Base-by-base conservation (phyloP, 2,888 invertebrate genomes). In the Dolichopus griseipennis region DNA sequence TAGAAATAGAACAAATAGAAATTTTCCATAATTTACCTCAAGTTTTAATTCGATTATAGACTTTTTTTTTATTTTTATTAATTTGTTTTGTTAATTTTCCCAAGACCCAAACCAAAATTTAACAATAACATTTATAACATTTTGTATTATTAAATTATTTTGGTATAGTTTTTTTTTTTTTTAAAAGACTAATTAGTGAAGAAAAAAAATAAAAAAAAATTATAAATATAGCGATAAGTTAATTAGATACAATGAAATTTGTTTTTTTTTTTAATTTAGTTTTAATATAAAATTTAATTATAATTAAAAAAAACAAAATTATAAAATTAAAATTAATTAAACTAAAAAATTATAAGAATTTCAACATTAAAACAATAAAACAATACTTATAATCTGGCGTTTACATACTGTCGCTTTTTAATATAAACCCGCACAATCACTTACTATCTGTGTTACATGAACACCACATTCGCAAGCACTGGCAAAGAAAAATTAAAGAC, bases 171-270 rank as follows among this genome's bases (percentile, higher is more conserved):
- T 52, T 52, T 52, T 52, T 52, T 18, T 9, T 18, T 18, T 52
- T 52, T 52, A 52, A 52, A 52, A 52, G 52, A 52, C 52, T 52
- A 52, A 52, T 52, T 12, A 52, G 52, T 52, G n/a, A 52, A 52
- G 52, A 52, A 52, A 52, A 52, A 52, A 52, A 52, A 52, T 52
- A 52, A 27, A 27, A 27, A 27, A 27, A 27, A 27, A 27, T 27
- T 27, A 27, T 27, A 27, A 52, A 52, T 52, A 52, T 52, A 52
- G 52, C 52, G 18, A 52, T 52, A 52, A 15, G 52, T 52, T 52
- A 52, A 12, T 52, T 15, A 52, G n/a, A 52, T 52, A 52, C 52
- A 52, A 52, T 52, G 52, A 52, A 52, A 18, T 12, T n/a, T n/a
- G 61, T n/a, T 61, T 20, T 61, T 5, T 27, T 27, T 27, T 27